phyloP scores from a whole-genome alignment of 2,113 vertebrate species.

The Cyprinodon tularosa region DNA sequence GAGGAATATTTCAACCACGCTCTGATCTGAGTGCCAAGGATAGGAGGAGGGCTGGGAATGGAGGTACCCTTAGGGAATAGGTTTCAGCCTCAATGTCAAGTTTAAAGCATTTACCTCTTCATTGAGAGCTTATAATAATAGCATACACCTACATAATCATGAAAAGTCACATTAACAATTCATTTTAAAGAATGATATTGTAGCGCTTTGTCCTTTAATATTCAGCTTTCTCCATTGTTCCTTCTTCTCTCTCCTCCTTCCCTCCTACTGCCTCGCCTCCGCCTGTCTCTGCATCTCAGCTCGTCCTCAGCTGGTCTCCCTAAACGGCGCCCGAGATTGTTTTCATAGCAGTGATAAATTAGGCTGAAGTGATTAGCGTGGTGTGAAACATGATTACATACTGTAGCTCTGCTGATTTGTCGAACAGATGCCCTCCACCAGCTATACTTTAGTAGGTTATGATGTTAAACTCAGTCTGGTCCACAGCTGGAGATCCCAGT shows the following conservation, averaged over 20 bases:
- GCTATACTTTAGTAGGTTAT: slow-evolving; percentile 65
- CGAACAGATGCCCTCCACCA: slow-evolving; percentile 78
- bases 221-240: not conserved
- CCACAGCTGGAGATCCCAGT: slow-evolving; percentile 73
- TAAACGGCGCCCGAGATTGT: slow-evolving; percentile 63
- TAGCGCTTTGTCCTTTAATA: not conserved
- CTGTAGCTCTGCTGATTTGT: slow-evolving; percentile 77
- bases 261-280: slow-evolving; percentile 14
- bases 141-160: not conserved
- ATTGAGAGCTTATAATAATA: not conserved
- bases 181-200: not conserved
- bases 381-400: slow-evolving; percentile 81
- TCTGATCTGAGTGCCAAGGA: not conserved
- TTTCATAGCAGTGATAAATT: slow-evolving; percentile 77
- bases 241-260: not conserved
- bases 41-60: not conserved
- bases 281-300: not conserved
- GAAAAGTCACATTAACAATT: not conserved
- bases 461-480: slow-evolving; percentile 58
- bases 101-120: not conserved
- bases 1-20: not conserved
- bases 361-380: slow-evolving; percentile 79
- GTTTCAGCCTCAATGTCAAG: not conserved
- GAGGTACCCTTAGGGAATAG: not conserved
- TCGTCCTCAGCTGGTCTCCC: slow-evolving; percentile 29